phyloP scores from a whole-genome alignment of 2,113 vertebrate species.

The Colinus virginianus region DNA sequence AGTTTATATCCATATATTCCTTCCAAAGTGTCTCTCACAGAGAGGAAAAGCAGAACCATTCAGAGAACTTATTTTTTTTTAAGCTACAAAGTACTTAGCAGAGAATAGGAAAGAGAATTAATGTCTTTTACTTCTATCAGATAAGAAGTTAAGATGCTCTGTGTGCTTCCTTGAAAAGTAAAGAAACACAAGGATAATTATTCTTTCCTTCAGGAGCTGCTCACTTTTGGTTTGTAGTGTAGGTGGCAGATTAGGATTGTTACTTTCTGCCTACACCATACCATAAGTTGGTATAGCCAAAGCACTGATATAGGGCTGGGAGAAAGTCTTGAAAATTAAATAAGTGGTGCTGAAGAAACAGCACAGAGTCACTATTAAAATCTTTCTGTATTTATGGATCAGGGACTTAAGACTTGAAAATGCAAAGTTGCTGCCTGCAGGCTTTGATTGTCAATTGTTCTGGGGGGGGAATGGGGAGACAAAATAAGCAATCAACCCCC shows the following conservation, averaged over 20 bases:
- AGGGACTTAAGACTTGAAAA: neutral
- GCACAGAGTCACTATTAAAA: neutral
- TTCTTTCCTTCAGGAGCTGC: neutral
- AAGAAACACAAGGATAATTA: neutral
- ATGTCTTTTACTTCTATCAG: neutral
- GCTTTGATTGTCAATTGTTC: neutral
- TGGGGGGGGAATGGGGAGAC: neutral
- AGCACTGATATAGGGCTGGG: neutral
- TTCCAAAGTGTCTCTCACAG: neutral
- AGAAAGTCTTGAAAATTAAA: neutral
- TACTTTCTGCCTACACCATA: neutral
- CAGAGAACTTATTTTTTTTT: neutral
- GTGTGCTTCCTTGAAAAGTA: neutral
- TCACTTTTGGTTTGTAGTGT: neutral
- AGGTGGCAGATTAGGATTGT: neutral
- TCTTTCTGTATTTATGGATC: neutral
- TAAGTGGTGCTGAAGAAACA: neutral
- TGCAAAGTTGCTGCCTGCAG: neutral
- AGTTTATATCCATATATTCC: neutral
- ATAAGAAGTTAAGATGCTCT: neutral
- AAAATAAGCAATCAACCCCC: neutral
- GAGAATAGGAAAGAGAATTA: neutral
- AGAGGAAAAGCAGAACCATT: neutral
- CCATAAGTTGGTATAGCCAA: accelerated
- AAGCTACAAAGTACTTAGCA: neutral